These are phyloP conservation scores for Polydrusus pterygomalis DNA, from an alignment of 2,888 invertebrate genomes.

Conservation along the genomic window DNA sequence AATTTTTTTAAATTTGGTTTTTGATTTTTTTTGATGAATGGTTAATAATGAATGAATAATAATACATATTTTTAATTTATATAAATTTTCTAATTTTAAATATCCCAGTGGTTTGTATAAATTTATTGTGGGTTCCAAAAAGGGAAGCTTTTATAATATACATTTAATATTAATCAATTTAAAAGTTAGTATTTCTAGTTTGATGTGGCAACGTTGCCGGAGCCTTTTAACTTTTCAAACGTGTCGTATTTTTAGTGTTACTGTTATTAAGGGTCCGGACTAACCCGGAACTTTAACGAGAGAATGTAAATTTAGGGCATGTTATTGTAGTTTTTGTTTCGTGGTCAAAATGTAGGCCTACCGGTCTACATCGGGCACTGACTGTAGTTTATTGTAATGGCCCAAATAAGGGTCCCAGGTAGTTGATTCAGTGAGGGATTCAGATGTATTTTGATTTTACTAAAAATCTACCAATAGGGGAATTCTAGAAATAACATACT, in stretches of 20 bases:
- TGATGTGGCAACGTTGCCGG: constrained; percentile 8
- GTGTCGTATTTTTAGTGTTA: constrained; percentile 36
- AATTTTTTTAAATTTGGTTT: too few relatives aligned
- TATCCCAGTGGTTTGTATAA: too few relatives aligned
- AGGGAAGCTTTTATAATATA: too few relatives aligned
- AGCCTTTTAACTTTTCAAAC: constrained; percentile 6
- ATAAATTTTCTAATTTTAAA: too few relatives aligned
- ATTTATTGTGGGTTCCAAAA: too few relatives aligned
- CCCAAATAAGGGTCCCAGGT: not conserved
- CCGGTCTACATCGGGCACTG: not conserved
- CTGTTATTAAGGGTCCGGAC: constrained; percentile 32
- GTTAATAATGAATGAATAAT: too few relatives aligned
- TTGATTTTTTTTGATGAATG: too few relatives aligned
- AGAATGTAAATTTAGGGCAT: constrained; percentile 38
- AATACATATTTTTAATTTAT: too few relatives aligned
- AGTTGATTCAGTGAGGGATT: not conserved
- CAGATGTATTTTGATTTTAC: too few relatives aligned
- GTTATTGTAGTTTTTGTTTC: constrained; percentile 34
- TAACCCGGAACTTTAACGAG: constrained; percentile 24
- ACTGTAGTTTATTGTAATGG: constrained; percentile 28
- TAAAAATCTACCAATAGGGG: too few relatives aligned
- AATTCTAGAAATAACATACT: too few relatives aligned
- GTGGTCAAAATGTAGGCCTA: constrained; percentile 5
- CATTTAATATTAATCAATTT: too few relatives aligned
- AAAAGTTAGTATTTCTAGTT: not conserved